phyloP scores from a whole-genome alignment of 2,113 vertebrate genomes.

The Lanius collurio region DNA sequence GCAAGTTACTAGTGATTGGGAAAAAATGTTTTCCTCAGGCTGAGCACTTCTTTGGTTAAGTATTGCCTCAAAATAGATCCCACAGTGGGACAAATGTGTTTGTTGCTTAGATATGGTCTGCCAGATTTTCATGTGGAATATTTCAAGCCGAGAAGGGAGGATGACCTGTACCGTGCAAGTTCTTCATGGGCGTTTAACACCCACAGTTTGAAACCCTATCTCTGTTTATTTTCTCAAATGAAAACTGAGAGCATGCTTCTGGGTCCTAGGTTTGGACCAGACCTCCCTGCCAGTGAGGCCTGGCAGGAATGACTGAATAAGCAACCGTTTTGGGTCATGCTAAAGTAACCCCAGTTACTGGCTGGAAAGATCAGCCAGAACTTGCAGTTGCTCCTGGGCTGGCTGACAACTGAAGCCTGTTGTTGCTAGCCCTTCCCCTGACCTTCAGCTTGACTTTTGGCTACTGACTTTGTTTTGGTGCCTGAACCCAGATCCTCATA shows the following conservation, averaged over 20 bases:
- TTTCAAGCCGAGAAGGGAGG: conserved; percentile 16
- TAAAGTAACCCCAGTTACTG: neutral
- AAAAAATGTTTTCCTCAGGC: conserved; percentile 15
- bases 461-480: conserved; percentile 30
- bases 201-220: conserved; percentile 50
- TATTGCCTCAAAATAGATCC: conserved; percentile 55
- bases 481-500: neutral
- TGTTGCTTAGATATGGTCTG: conserved; percentile 43
- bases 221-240: conserved; percentile 52
- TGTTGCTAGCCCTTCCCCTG: conserved; percentile 3
- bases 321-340: conserved; percentile 11
- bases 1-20: neutral
- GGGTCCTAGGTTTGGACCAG: conserved; percentile 52
- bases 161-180: conserved; percentile 16
- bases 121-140: conserved; percentile 46
- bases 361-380: neutral
- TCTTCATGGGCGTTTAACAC: conserved; percentile 45
- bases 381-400: conserved; percentile 35
- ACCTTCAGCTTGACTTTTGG: conserved; percentile 27
- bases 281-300: conserved; percentile 56
- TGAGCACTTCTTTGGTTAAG: conserved; percentile 22
- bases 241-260: conserved; percentile 36
- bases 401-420: conserved; percentile 4
- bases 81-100: conserved; percentile 38
- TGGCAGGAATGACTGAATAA: conserved; percentile 49